Evolutionary conservation across 2,113 vertebrate genomes (phyloP).

Genomic region (Illadopsis cleaveri): DNA sequence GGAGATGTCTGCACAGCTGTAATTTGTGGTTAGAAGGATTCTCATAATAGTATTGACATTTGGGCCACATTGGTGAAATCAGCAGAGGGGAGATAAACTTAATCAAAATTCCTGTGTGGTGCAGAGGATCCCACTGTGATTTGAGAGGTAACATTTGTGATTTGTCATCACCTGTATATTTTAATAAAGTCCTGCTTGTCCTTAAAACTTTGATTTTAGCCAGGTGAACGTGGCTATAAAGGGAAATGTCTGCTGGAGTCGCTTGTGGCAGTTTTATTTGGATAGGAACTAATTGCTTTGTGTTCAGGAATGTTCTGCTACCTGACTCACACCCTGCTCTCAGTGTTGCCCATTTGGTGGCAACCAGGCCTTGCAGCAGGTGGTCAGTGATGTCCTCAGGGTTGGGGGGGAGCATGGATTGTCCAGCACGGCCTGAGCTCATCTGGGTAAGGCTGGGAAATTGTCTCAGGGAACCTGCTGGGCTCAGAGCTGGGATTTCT

Average conservation of each 20-base stretch:
- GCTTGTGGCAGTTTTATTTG: background rate
- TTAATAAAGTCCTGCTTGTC: background rate
- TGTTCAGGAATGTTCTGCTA: background rate
- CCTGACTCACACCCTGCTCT: background rate
- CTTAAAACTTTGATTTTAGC: background rate
- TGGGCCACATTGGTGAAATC: slow-evolving; percentile 2
- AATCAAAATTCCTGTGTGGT: slow-evolving; percentile 31
- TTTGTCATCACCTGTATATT: slow-evolving; percentile 68
- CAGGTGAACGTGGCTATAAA: background rate
- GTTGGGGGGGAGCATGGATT: too few relatives aligned
- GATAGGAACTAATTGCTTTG: background rate
- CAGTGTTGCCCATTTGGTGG: background rate
- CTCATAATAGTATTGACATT: slow-evolving; percentile 55
- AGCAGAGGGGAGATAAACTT: slow-evolving; percentile 53
- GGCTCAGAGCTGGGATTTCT: background rate
- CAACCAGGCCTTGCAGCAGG: background rate
- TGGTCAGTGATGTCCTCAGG: background rate
- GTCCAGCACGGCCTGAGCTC: accelerated
- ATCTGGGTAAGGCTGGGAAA: background rate
- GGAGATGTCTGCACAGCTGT: slow-evolving; percentile 7
- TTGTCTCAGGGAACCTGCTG: background rate
- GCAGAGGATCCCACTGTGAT: background rate
- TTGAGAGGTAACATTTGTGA: slow-evolving; percentile 36
- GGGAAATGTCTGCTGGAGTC: background rate
- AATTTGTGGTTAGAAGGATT: background rate